Evolutionary conservation across 1,140 invertebrate genomes (phyloP), one percentile per base, ranked within the genome.

Genomic region (Euura lappo): DNA sequence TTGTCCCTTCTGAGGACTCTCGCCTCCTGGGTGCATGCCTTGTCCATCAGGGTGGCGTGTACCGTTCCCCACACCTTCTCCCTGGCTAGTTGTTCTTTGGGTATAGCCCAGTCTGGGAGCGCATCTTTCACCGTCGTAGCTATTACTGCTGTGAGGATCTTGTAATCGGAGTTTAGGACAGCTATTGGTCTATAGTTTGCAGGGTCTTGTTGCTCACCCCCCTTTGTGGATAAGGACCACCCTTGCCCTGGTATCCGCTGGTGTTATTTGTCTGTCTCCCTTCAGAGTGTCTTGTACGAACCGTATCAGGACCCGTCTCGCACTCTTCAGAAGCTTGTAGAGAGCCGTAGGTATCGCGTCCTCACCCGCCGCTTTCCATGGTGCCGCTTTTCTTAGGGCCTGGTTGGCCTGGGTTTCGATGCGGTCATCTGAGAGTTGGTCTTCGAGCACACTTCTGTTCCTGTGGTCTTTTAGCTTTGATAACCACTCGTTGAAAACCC

Each of bases 171-270:
- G 44, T 76, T 76, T 1, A 76, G 60, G 42, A 79, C 46, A 3
- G 77, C 75, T 28, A 79, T 81, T 6, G 79, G 79, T 13, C 79
- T 51, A 65, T 80, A 80, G 60, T 81, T 81, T 2, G 45, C 70
- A 4, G 78, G 77, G 65, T 79, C 72, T 2, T 3, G 10, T 44
- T 68, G 45, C 3, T 75, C 74, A 6, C 28, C 28, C 28, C 28
- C 28, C 28, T 28, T 28, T 28, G 28, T 28, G 28, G 28, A 28
- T 28, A 1, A 75, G 44, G 3, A 75, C 67, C 8, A 75, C 71
- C 67, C 60, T 65, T 0, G 46, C 72, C 60, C 72, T 70, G 11
- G 67, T 69, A 45, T 74, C 72, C 11, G 42, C 64, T 43, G 70
- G 69, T 3, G 44, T 46, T 5, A 73, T 13, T 10, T 6, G 28